A percentile compares a stretch with the other conserved stretches of the same genome.
phyloP scores from a whole-genome alignment of 1,140 invertebrate genomes.

The Procambarus virginalis region DNA sequence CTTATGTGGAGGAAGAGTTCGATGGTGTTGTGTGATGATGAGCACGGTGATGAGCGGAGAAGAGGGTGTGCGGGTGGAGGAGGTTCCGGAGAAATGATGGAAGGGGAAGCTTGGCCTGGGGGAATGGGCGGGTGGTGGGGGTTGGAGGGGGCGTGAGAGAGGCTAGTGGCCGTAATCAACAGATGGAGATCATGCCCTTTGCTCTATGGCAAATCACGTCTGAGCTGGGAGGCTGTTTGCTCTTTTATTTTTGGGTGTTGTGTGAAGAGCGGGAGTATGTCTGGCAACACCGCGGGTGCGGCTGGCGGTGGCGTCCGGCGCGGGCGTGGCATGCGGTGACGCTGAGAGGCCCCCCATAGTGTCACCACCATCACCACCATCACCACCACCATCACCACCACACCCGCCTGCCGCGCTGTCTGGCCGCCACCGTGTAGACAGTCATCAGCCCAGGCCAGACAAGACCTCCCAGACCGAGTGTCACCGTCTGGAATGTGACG shows the following conservation, averaged over 20 bases:
- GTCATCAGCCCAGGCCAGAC: conserved; percentile 50
- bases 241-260: background rate
- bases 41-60: background rate
- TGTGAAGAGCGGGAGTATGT: too few relatives aligned
- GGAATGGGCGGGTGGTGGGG: too few relatives aligned
- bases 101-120: too few relatives aligned
- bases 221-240: background rate
- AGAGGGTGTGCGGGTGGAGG: background rate
- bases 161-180: background rate
- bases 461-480: conserved; percentile 46
- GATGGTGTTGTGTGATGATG: background rate
- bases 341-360: background rate
- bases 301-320: background rate
- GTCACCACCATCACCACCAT: conserved; percentile 7
- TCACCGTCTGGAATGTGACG: conserved; percentile 61
- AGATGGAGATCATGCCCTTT: background rate
- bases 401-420: conserved; percentile 46
- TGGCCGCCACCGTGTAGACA: conserved; percentile 55
- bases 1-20: background rate
- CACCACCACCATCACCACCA: conserved; percentile 13
- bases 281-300: background rate
- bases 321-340: background rate
- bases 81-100: background rate
- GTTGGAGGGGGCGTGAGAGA: too few relatives aligned
- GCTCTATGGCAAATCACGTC: background rate